A percentile compares a stretch with the other conserved stretches of the same genome.
phyloP scores from a whole-genome alignment of 2,888 invertebrate species.

The Harmothoe impar region DNA sequence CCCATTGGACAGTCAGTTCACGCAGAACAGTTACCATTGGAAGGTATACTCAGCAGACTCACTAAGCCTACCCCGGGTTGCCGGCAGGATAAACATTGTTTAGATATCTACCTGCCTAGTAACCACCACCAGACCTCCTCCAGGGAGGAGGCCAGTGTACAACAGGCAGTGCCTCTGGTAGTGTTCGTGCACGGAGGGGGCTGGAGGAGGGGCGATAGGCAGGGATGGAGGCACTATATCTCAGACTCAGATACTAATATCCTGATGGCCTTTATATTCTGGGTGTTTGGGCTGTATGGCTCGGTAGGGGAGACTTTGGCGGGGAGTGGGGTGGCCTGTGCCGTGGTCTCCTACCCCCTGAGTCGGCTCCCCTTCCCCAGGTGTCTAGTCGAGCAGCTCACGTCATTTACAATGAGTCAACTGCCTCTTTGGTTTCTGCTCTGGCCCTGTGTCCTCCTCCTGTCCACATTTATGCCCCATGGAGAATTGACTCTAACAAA shows the following conservation, averaged over 20 bases:
- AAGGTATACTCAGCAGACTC: too few relatives aligned
- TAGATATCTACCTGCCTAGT: not conserved
- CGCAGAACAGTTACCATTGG: too few relatives aligned
- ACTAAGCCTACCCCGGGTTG: too few relatives aligned
- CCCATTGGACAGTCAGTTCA: too few relatives aligned
- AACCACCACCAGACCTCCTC: not conserved
- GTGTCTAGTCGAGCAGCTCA: conserved; percentile 64
- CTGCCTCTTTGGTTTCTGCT: not conserved
- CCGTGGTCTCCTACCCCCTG: conserved; percentile 74
- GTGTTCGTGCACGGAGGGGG: conserved; percentile 77
- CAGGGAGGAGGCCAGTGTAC: too few relatives aligned
- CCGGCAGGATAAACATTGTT: not conserved
- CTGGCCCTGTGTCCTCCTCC: not conserved
- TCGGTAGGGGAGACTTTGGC: conserved; percentile 73
- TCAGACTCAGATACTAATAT: conserved; percentile 73
- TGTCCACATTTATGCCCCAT: not conserved
- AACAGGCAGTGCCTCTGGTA: conserved; percentile 69
- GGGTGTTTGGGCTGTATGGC: conserved; percentile 70
- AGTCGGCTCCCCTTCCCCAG: conserved; percentile 69
- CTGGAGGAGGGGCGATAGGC: conserved; percentile 74
- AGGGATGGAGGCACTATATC: conserved; percentile 74
- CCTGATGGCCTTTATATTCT: conserved; percentile 70
- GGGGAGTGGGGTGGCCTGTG: conserved; percentile 72
- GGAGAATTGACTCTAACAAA: too few relatives aligned
- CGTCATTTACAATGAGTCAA: not conserved